Conservation (phyloP, 2,797 vertebrate species). For the Neosilurus mollespiculum region DNA sequence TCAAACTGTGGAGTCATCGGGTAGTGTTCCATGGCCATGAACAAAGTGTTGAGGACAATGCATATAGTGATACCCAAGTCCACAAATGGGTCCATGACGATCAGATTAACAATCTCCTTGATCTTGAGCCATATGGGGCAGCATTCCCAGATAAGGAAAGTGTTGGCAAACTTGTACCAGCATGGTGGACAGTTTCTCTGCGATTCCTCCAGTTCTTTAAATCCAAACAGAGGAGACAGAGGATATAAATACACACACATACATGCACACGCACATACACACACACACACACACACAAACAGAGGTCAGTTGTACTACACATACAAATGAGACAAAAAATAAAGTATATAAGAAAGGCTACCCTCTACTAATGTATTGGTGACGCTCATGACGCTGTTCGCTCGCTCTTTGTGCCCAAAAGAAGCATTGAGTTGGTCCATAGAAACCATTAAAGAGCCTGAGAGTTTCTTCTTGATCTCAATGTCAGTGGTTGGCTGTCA, state of each 20-base stretch:
- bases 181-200: slow-evolving; percentile 97
- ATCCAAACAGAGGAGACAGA: slow-evolving; percentile 11
- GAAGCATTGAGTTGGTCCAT: slow-evolving; percentile 97
- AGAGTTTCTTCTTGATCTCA: slow-evolving; percentile 95
- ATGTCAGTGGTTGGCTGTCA: slow-evolving; percentile 92
- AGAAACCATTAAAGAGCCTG: slow-evolving; percentile 94
- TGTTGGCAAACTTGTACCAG: slow-evolving; percentile 99
- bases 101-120: slow-evolving; percentile 93
- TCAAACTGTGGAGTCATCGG: slow-evolving; percentile 92
- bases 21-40: slow-evolving; percentile 99
- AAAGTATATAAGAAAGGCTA: slow-evolving; percentile 69
- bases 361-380: slow-evolving; percentile 98
- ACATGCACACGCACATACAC: too few species aligned
- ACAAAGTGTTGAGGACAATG: slow-evolving; percentile 96
- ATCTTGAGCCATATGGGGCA: slow-evolving; percentile 88
- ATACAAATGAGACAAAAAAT: neutral
- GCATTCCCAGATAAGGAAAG: slow-evolving; percentile 98
- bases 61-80: slow-evolving; percentile 99
- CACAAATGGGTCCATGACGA: slow-evolving; percentile 98
- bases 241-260: neutral
- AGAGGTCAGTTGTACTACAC: neutral
- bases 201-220: slow-evolving; percentile 93
- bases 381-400: slow-evolving; percentile 97
- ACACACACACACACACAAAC: too few species aligned
- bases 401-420: slow-evolving; percentile 93